Evolutionary conservation across 2,888 invertebrate species (phyloP).

Genomic region (Aphidius colemani): DNA sequence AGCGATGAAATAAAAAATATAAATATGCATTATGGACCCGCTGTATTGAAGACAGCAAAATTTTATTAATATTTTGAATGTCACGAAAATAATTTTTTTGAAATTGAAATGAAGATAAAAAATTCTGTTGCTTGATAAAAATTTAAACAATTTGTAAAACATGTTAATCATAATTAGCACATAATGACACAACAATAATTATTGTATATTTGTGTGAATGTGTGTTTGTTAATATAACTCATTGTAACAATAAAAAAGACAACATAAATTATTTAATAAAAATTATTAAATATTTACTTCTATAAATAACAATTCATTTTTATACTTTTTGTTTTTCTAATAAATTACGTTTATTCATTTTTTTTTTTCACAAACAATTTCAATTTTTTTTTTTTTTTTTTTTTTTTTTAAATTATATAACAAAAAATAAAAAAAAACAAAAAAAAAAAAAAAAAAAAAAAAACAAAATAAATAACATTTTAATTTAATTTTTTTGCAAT

Average conservation of each 20-base stretch:
- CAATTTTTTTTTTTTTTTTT: not conserved
- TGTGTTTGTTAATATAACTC: slow-evolving; percentile 43
- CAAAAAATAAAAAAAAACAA: too few species aligned
- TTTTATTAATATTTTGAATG: not conserved
- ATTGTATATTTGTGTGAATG: slow-evolving; percentile 41
- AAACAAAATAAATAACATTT: too few species aligned
- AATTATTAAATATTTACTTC: slow-evolving; percentile 19
- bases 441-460: too few species aligned
- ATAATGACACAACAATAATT: slow-evolving; percentile 44
- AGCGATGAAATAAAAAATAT: too few species aligned
- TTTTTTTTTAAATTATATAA: too few species aligned
- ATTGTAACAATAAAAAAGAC: slow-evolving; percentile 51
- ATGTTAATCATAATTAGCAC: slow-evolving; percentile 27
- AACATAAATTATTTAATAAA: slow-evolving; percentile 45
- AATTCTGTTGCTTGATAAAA: too few species aligned
- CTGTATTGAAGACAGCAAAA: slow-evolving; percentile 16
- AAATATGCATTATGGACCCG: not conserved
- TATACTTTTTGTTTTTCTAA: not conserved
- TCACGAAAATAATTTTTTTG: too few species aligned
- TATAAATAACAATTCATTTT: not conserved
- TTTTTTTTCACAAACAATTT: too few species aligned
- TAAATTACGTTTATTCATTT: not conserved
- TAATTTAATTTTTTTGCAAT: too few species aligned
- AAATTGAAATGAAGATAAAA: too few species aligned
- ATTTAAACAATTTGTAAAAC: too few species aligned